Evolutionary conservation across 2,888 invertebrate species (phyloP), one percentile per base, ranked within the genome.

Genomic region (Tinea semifulvella): DNA sequence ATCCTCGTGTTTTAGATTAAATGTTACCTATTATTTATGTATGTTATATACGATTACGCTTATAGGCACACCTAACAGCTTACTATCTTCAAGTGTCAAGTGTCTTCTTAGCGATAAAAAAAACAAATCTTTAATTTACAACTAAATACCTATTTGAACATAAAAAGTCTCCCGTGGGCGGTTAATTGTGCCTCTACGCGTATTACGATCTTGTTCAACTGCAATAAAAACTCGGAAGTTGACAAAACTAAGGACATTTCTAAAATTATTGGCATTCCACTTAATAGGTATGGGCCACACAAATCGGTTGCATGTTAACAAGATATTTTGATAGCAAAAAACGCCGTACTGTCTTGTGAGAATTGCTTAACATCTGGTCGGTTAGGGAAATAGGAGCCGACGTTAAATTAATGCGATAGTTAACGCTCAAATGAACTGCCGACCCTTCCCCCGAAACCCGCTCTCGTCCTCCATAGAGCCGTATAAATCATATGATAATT

Each of bases 401-500:
- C 49, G 53, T 56, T 49, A 61, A 68, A 69, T 65, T 70, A 71
- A 76, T 70, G 60, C 62, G 63, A 68, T 68, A 68, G 66, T 76
- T 72, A 71, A 74, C 74, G 75, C 68, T 69, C 57, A 68, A 75
- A 69, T 71, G 73, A 72, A 63, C 66, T 54, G 59, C 54, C 54
- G 56, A 55, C 56, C 56, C 51, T 57, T 59, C 56, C 61, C 62
- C 63, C 57, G 6, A n/a, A 38, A 11, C 11, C 63, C 61, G 54
- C 53, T 51, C 54, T 47, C 56, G 48, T 52, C 53, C 53, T 53
- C 48, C 20, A 63, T 63, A 65, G 58, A 56, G 60, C 56, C 56
- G 62, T 58, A 74, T 80, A 79, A 79, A 79, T 80, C 79, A 79
- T 79, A 74, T 64, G 73, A 71, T 80, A 80, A 80, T 80, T 80